Evolutionary conservation across 2,888 invertebrate species (phyloP).

Genomic region (Tetheella fluctuosa): DNA sequence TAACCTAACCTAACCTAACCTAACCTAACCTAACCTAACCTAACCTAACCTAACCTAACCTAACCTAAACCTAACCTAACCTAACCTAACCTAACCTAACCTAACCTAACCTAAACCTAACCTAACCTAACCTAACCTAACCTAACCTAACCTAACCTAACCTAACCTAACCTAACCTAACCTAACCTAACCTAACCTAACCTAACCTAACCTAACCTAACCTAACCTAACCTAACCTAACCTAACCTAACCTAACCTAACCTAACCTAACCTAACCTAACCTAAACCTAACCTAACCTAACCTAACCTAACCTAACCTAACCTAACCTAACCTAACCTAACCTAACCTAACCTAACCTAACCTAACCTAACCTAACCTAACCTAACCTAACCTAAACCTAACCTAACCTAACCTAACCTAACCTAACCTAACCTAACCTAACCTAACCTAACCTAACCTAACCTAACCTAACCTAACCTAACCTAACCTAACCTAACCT

Average conservation of each 20-base stretch:
- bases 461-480: too few relatives aligned
- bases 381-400: constrained; percentile 44
- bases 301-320: constrained; percentile 40
- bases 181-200: constrained; percentile 25
- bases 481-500: too few relatives aligned
- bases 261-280: constrained; percentile 38
- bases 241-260: constrained; percentile 41
- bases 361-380: constrained; percentile 42
- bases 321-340: constrained; percentile 40
- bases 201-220: constrained; percentile 28
- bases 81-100: constrained; percentile 20
- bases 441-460: too few relatives aligned
- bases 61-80: constrained; percentile 26
- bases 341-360: constrained; percentile 41
- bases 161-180: constrained; percentile 23
- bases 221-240: constrained; percentile 30
- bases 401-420: constrained; percentile 45
- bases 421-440: constrained; percentile 42
- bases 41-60: constrained; percentile 29
- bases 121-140: constrained; percentile 21
- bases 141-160: constrained; percentile 20
- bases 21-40: constrained; percentile 28
- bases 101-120: constrained; percentile 18
- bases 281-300: constrained; percentile 39
- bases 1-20: constrained; percentile 25